Evolutionary conservation across 2,797 vertebrate species (phyloP), one percentile per base, ranked within the genome.

Genomic region (Typhlichthys eigenmanni): DNA sequence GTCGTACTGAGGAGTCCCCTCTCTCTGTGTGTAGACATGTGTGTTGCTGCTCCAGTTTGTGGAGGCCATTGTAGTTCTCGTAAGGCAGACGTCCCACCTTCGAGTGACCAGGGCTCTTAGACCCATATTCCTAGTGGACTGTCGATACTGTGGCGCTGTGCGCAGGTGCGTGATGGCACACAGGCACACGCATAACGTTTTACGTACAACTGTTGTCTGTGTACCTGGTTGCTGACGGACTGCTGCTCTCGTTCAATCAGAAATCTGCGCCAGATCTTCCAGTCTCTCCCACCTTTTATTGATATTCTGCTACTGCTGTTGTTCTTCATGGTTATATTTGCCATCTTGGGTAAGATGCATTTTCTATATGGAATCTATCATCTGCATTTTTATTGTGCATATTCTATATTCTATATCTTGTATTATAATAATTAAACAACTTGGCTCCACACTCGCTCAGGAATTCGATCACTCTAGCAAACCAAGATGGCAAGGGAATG

Each of bases 311-410:
- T 98, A 4, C 92, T 99, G 54, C 90, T 99, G 72, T 93, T 99
- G 66, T 99, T 98, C 93, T 99, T 99, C 92, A 99, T 99, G 98
- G 90, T 97, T 86, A 98, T 99, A 79, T 99, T 99, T 81, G 95
- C 97, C 68, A 95, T 97, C 63, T 80, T 99, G 0, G 97, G 97
- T 98, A 90, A 94, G 95, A 74, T 38, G 14, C 62, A 46, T 4
- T 52, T 57, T 43, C 5, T 10, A 43, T 43, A 43, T 43, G 24
- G 24, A 29, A 4, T 29, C 24, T 4, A 29, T 4, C 24, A 29
- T 29, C 24, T 29, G 9, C 38, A 43, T 43, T 43, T 43, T 10
- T 43, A 43, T 43, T 43, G 38, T 43, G 38, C 9, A 43, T 43
- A 43, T 43, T 9, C 7, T 7, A 43, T 43, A 43, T 43, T 9